These are phyloP conservation scores for Spodoptera picta DNA, from an alignment of 2,888 invertebrate species.

Conservation along the genomic window DNA sequence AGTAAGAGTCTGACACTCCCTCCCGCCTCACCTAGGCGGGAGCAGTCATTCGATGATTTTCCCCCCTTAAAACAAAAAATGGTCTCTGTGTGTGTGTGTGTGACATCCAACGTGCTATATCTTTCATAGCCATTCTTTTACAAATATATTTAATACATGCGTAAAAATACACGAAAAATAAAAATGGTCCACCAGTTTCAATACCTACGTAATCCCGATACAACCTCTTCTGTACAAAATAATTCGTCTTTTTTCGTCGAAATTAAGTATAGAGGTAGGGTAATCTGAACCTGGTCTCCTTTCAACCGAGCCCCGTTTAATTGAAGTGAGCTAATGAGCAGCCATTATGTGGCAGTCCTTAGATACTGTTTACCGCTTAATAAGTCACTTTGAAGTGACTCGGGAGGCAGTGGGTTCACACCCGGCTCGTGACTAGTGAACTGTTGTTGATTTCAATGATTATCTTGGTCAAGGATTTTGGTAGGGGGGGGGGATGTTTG, in stretches of 20 bases:
- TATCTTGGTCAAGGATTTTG: conserved; percentile 43
- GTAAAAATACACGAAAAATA: not conserved
- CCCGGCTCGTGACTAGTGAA: conserved; percentile 60
- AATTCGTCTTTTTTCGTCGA: conserved; percentile 23
- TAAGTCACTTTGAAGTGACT: conserved; percentile 63
- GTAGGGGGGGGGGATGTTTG: not conserved
- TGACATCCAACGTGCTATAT: too few species aligned
- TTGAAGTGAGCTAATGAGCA: conserved; percentile 66
- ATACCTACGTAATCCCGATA: not conserved
- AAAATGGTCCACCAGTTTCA: not conserved
- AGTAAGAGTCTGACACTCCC: too few species aligned
- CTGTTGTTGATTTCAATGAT: conserved; percentile 49
- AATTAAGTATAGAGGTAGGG: conserved; percentile 51
- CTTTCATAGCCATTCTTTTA: too few species aligned
- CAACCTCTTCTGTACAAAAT: conserved; percentile 9
- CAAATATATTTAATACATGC: too few species aligned
- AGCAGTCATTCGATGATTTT: too few species aligned
- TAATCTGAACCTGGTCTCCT: conserved; percentile 63
- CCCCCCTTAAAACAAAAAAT: too few species aligned
- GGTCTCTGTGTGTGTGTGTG: too few species aligned
- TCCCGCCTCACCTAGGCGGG: too few species aligned
- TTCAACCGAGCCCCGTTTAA: conserved; percentile 61
- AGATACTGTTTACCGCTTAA: conserved; percentile 54
- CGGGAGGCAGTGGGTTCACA: conserved; percentile 39
- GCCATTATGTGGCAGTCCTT: conserved; percentile 61